Evolutionary conservation across 2,113 vertebrate genomes (phyloP), one percentile per base, ranked within the genome.

Genomic region (Lepidiolamprologus cunningtoni): DNA sequence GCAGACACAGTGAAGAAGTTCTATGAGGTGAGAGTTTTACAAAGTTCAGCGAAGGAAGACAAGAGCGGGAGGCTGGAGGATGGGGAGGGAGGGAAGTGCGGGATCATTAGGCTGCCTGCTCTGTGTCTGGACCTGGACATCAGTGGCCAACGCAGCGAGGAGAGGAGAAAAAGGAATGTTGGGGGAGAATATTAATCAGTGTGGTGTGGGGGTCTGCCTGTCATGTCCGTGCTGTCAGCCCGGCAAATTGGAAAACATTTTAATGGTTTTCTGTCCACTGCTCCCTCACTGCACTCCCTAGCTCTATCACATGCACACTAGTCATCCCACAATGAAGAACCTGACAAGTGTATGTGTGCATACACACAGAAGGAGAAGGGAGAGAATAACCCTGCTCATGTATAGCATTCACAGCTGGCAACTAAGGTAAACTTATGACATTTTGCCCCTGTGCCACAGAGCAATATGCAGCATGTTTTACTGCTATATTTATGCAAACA

Each of bases 1-100:
- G 57, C 58, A 37, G 97, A 98, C 53, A 89, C 94, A 78, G 96
- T 97, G 73, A 98, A 96, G 94, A 99, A 97, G 94, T 97, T 95
- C 89, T 98, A 93, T 16, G 95, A 97, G 2, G 98, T 98, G 90
- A 97, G 97, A 95, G 87, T 90, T 93, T 93, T 68, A 73, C 88
- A 82, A 90, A 91, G 88, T 93, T 92, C 84, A 88, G 42, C 13
- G 2, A 40, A 89, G 86, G 52, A 86, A 91, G 82, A 92, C 78
- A 42, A 86, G 81, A 86, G 42, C 5, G 35, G 58, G 54, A 85
- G 55, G 82, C 45, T 84, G 80, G n/a, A 53, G 66, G 47, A 8
- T 2, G 40, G 35, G 55, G 16, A 16, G 26, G 31, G 26, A 19
- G 61, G 55, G 66, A 10, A 17, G 37, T 0, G 37, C 8, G 21